These are phyloP conservation scores for Xylophagus ater DNA, from an alignment of 2,888 invertebrate genomes.

Conservation along the genomic window DNA sequence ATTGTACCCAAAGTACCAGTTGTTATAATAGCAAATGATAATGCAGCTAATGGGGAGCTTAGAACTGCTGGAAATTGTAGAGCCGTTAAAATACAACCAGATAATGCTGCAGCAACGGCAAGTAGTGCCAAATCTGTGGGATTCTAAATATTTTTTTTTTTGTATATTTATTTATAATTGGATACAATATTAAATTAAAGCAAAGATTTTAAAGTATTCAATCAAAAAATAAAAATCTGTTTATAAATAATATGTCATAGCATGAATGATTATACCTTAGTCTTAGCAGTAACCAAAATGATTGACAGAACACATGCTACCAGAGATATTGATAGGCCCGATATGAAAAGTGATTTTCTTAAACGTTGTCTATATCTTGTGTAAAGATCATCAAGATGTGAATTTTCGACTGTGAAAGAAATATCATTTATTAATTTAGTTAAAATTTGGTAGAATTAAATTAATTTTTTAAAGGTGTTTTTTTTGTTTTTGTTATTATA, in stretches of 20 bases:
- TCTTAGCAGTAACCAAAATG: slow-evolving; percentile 30
- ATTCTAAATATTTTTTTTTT: neutral
- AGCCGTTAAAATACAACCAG: slow-evolving; percentile 34
- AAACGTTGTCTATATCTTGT: slow-evolving; percentile 39
- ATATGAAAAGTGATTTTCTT: slow-evolving; percentile 38
- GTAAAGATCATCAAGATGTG: slow-evolving; percentile 38
- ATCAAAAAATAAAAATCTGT: too few relatives aligned
- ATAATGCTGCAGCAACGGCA: slow-evolving; percentile 30
- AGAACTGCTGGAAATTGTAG: slow-evolving; percentile 38
- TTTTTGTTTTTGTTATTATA: too few relatives aligned
- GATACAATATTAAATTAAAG: neutral
- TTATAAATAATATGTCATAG: too few relatives aligned
- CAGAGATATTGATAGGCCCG: slow-evolving; percentile 35
- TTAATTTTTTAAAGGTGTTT: too few relatives aligned
- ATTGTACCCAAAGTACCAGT: slow-evolving; percentile 36
- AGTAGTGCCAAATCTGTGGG: slow-evolving; percentile 25
- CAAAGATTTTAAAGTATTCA: neutral
- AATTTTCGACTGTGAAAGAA: slow-evolving; percentile 37
- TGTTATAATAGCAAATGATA: slow-evolving; percentile 36
- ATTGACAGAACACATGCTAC: slow-evolving; percentile 36
- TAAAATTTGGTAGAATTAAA: too few relatives aligned
- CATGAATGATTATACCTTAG: slow-evolving; percentile 26
- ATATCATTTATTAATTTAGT: too few relatives aligned
- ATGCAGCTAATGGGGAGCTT: slow-evolving; percentile 36
- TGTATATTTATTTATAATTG: neutral